phyloP scores from a whole-genome alignment of 2,797 vertebrate genomes.

The Diplodus puntazzo region DNA sequence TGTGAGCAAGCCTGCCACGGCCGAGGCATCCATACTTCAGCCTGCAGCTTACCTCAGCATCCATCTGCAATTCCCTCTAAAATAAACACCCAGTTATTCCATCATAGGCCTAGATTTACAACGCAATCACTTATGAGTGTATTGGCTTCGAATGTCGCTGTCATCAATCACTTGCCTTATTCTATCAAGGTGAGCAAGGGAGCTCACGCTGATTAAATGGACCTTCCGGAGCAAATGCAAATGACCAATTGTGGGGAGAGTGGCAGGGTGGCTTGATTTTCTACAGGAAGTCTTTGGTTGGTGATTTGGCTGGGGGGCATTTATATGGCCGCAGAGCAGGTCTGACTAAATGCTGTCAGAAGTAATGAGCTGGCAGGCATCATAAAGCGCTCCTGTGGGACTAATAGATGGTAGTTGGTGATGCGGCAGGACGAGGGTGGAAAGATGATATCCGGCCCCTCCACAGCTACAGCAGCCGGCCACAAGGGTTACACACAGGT shows the following conservation, averaged over 20 bases:
- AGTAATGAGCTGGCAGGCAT: conserved; percentile 90
- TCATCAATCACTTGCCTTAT: conserved; percentile 85
- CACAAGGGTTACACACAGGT: conserved; percentile 24
- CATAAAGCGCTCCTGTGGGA: conserved; percentile 86
- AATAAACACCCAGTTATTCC: conserved; percentile 85
- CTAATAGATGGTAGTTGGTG: conserved; percentile 83
- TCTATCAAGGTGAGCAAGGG: conserved; percentile 84
- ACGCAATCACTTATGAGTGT: conserved; percentile 86
- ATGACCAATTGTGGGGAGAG: conserved; percentile 76
- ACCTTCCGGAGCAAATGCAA: conserved; percentile 87
- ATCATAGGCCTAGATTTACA: conserved; percentile 85
- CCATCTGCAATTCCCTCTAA: conserved; percentile 78
- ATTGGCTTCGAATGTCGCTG: conserved; percentile 82
- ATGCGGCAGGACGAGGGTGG: conserved; percentile 74
- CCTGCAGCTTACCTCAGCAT: conserved; percentile 83
- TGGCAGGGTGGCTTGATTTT: conserved; percentile 75
- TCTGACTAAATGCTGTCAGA: conserved; percentile 87
- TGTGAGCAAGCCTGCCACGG: conserved; percentile 45
- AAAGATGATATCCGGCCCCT: conserved; percentile 59
- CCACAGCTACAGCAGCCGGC: conserved; percentile 41
- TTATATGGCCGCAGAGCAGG: conserved; percentile 84
- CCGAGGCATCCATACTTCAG: conserved; percentile 71
- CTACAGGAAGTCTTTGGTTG: conserved; percentile 79
- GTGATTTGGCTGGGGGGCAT: conserved; percentile 83
- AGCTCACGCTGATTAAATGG: conserved; percentile 87